Percentiles rank a stretch among this genome's conserved stretches.
Evolutionary conservation across 64 coral and sea anemone genomes (phyloP).

Genomic region (Cladopsammia gracilis): DNA sequence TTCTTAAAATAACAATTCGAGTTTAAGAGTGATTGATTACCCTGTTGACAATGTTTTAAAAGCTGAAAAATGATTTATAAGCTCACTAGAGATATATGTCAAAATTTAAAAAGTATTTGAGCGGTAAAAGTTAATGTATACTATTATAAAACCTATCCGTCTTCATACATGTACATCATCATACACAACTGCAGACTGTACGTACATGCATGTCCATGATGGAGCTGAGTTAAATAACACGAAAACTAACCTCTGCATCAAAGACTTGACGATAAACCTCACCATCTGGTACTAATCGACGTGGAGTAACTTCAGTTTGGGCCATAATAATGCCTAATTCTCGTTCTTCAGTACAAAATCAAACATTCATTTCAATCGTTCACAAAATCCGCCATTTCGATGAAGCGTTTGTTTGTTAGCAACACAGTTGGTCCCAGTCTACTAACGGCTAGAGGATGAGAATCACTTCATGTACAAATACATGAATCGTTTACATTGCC

Average conservation of each 20-base stretch:
- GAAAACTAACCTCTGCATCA: slow-evolving; percentile 79
- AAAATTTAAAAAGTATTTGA: too few relatives aligned
- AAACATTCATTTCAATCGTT: neutral
- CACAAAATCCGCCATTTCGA: slow-evolving; percentile 66
- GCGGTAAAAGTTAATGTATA: too few relatives aligned
- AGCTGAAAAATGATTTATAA: too few relatives aligned
- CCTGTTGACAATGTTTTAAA: too few relatives aligned
- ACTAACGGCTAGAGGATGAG: neutral
- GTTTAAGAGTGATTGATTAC: too few relatives aligned
- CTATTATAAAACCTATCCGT: too few relatives aligned
- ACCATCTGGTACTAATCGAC: slow-evolving; percentile 67
- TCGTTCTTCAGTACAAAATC: neutral
- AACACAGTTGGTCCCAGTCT: slow-evolving; percentile 44
- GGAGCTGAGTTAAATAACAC: neutral
- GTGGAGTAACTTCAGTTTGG: slow-evolving; percentile 72
- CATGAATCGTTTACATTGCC: too few relatives aligned
- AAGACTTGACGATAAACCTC: slow-evolving; percentile 92
- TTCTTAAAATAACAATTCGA: too few relatives aligned
- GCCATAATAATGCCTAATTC: slow-evolving; percentile 46
- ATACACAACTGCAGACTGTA: too few relatives aligned
- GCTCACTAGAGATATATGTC: too few relatives aligned
- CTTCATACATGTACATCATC: too few relatives aligned
- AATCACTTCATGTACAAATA: neutral
- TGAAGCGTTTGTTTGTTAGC: slow-evolving; percentile 70
- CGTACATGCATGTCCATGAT: too few relatives aligned